Evolutionary conservation across 1,140 invertebrate species (phyloP), one percentile per base, ranked within the genome.

Genomic region (Metaphire vulgaris): DNA sequence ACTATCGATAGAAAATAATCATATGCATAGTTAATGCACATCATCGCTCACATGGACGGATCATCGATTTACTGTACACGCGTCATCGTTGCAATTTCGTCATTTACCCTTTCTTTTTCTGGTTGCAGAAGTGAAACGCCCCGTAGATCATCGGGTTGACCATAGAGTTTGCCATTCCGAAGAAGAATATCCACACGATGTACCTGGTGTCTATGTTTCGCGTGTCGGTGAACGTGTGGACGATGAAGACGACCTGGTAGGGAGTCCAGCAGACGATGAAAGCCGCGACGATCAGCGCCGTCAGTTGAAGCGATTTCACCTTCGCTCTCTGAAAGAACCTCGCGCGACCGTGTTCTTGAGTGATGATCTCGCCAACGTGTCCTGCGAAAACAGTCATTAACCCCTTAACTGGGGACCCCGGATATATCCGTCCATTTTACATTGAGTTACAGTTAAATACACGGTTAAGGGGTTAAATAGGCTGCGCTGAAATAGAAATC

Each of bases 141-240:
- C 93, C 93, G 79, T 95, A 94, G 80, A 95, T 94, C 16, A 94
- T 85, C 0, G 93, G 93, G 87, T 95, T 95, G 66, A 94, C 89
- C 79, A 94, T 87, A 82, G 92, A 92, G 87, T 94, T 94, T 67
- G 91, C 92, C 90, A 93, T 92, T 0, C 93, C 93, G 56, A 79
- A 78, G 77, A 83, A 81, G 73, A 80, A 81, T 56, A 85, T 79
- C 34, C 89, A 90, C 41, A 77, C 72, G 56, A 77, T 74, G 81
- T 87, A 89, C 87, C 83, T 90, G 87, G 78, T 77, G 74, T 81
- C 75, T 33, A 80, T 80, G 69, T 80, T 79, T 72, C 91, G 89
- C 56, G 91, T 86, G 83, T 93, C 94, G 30, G 81, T 80, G 28
- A 70, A 1, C 21, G 32, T 29, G 32, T 70, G 69, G 32, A 70